A percentile compares a stretch with the other conserved stretches of the same genome.
Evolutionary conservation across 1,140 invertebrate species (phyloP).

Genomic region (Diplogasteroides magnus): DNA sequence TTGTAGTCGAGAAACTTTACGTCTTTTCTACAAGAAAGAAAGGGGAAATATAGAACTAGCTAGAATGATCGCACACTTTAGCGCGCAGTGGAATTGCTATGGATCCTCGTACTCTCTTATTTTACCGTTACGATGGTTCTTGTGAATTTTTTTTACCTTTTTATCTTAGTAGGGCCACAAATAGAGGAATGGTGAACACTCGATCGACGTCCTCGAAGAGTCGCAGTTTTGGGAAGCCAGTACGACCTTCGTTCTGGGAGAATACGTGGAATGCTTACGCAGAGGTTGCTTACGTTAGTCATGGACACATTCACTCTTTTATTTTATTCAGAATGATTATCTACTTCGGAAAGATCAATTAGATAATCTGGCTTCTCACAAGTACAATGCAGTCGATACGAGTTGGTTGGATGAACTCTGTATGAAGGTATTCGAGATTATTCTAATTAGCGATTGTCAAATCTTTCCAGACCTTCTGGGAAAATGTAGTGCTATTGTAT

Average conservation of each 20-base stretch:
- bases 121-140: not conserved
- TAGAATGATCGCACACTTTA: too few relatives aligned
- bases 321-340: conserved; percentile 35
- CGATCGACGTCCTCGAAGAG: not conserved
- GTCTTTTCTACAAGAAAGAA: too few relatives aligned
- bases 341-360: conserved; percentile 62
- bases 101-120: not conserved
- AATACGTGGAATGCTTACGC: not conserved
- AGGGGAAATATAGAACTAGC: too few relatives aligned
- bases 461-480: conserved; percentile 73
- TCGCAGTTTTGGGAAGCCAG: not conserved
- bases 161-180: not conserved
- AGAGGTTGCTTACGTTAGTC: too few relatives aligned
- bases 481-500: conserved; percentile 81
- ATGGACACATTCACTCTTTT: not conserved
- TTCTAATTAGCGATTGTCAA: not conserved
- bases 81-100: not conserved
- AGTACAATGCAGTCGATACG: conserved; percentile 72
- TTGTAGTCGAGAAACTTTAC: too few relatives aligned
- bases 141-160: not conserved
- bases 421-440: conserved; percentile 41
- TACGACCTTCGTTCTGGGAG: not conserved
- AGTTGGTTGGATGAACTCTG: conserved; percentile 44
- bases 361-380: conserved; percentile 81
- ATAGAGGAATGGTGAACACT: not conserved